Evolutionary conservation across 2,797 vertebrate genomes (phyloP).

Genomic region (Psittacula echo): DNA sequence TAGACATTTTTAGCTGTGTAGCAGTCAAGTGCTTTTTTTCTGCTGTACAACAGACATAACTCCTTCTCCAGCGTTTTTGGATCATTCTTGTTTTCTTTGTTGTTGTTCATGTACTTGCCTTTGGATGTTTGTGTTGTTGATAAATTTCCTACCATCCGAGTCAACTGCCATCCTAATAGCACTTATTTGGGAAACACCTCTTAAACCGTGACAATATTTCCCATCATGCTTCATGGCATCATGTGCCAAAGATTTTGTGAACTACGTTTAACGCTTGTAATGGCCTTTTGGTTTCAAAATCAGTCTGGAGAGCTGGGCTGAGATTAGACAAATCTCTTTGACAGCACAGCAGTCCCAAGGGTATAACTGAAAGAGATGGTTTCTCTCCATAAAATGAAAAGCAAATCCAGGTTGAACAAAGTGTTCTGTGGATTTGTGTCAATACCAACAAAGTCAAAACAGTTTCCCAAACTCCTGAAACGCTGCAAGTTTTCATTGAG

Average conservation of each 20-base stretch:
- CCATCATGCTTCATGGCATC: slow-evolving; percentile 77
- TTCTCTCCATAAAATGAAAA: not conserved
- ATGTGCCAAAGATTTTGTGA: slow-evolving; percentile 49
- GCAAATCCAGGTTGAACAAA: not conserved
- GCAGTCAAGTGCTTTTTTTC: slow-evolving; percentile 78
- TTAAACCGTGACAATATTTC: slow-evolving; percentile 77
- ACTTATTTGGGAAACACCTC: slow-evolving; percentile 42
- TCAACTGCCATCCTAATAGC: slow-evolving; percentile 42
- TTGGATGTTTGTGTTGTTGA: slow-evolving; percentile 69
- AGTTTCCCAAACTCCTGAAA: not conserved
- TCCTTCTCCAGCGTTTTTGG: slow-evolving; percentile 67
- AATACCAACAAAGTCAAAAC: not conserved
- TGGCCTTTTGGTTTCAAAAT: slow-evolving; percentile 12
- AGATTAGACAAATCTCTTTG: not conserved
- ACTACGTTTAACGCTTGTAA: not conserved
- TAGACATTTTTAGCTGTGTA: slow-evolving; percentile 72
- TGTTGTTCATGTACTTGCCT: slow-evolving; percentile 64
- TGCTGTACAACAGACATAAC: slow-evolving; percentile 71
- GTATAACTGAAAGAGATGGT: not conserved
- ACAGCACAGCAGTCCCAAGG: not conserved
- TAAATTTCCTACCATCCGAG: slow-evolving; percentile 50
- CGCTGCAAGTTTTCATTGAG: not conserved
- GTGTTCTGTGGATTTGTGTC: not conserved
- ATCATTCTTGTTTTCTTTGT: slow-evolving; percentile 74
- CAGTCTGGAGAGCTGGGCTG: not conserved